These are phyloP conservation scores for Apistogramma diplotaenia DNA, from an alignment of 2,113 vertebrate species.

Conservation along the genomic window DNA sequence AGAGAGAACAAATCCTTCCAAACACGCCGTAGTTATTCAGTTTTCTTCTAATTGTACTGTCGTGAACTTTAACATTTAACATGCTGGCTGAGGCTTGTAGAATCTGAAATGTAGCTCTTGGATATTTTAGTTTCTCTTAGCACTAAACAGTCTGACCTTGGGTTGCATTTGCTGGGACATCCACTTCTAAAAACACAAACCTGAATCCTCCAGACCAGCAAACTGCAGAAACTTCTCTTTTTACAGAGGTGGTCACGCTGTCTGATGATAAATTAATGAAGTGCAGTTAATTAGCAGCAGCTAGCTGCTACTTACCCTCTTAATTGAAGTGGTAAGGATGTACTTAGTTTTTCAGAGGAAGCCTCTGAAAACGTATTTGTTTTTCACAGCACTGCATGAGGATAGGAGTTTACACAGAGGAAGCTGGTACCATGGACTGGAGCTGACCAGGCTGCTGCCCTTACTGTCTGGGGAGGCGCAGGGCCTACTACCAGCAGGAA, in stretches of 20 bases:
- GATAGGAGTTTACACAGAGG: no score
- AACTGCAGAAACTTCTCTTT: neutral
- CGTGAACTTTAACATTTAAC: neutral
- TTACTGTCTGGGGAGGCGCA: no score
- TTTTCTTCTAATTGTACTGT: neutral
- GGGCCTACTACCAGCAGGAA: no score
- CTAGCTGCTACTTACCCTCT: neutral
- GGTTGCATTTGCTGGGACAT: rapidly evolving
- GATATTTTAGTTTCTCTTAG: neutral
- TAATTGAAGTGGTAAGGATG: neutral
- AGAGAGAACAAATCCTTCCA: neutral
- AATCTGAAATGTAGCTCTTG: neutral
- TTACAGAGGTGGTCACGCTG: neutral
- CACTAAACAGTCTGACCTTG: neutral
- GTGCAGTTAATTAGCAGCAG: neutral
- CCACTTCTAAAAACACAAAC: neutral
- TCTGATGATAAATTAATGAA: neutral
- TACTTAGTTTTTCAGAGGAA: neutral
- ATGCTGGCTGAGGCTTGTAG: neutral
- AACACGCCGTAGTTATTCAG: no score
- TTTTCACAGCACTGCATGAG: no score
- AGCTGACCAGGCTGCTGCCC: no score
- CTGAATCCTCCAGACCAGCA: neutral
- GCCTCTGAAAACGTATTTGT: neutral
- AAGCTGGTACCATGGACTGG: no score